These are phyloP conservation scores for Takifugu flavidus DNA, from an alignment of 2,113 vertebrate species.

Conservation along the genomic window DNA sequence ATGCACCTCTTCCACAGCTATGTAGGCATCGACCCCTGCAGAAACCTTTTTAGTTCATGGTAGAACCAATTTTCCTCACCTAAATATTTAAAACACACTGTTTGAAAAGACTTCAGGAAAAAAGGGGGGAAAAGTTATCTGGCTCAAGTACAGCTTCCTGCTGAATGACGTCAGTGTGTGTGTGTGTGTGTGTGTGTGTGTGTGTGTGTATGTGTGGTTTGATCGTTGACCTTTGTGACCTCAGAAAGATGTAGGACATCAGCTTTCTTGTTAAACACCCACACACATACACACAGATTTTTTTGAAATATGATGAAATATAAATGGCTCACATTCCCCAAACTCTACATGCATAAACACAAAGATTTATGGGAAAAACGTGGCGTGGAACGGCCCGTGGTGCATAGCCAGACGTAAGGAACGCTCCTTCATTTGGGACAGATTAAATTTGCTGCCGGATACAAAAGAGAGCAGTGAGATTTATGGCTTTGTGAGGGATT, in stretches of 20 bases:
- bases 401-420: neutral
- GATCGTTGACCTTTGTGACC: too few relatives aligned
- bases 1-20: neutral
- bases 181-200: neutral
- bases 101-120: neutral
- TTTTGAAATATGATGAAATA: conserved; percentile 29
- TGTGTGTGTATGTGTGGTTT: neutral
- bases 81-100: neutral
- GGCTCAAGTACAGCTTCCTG: neutral
- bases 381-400: conserved; percentile 5
- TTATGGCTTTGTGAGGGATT: neutral
- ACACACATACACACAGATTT: conserved; percentile 14
- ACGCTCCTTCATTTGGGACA: neutral
- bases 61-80: too few relatives aligned
- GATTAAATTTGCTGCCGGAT: conserved; percentile 3
- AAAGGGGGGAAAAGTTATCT: neutral
- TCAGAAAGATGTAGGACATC: too few relatives aligned
- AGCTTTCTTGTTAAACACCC: neutral
- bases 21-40: neutral
- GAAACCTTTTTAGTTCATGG: too few relatives aligned
- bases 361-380: conserved; percentile 35
- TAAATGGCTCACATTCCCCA: conserved; percentile 43
- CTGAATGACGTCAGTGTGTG: neutral
- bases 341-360: conserved; percentile 31
- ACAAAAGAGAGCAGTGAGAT: neutral